Base-by-base conservation (phyloP, 2,888 invertebrate genomes). In the Coleophora deauratella region DNA sequence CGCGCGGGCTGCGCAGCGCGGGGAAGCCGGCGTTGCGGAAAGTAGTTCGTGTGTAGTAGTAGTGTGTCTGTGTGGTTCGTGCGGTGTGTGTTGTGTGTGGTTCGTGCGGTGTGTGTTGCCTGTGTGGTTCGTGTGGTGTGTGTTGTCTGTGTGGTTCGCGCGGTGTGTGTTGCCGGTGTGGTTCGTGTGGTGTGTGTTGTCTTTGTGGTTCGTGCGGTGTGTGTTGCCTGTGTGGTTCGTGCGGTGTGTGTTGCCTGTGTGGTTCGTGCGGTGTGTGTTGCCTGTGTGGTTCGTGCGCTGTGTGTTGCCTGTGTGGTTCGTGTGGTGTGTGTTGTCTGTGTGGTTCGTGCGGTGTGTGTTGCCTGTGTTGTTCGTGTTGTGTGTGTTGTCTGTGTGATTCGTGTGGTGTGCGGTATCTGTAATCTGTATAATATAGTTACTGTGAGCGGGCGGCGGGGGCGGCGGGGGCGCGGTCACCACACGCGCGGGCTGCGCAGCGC, bases 21-120 rank as follows among this genome's bases (percentile, higher is more conserved):
- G 80, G 68, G 80, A 93, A 93, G 37, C 91, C 91, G 0, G 88
- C 89, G 51, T 88, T 90, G 52, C 91, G 90, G n/a, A n/a, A n/a
- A n/a, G n/a, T n/a, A n/a, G n/a, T n/a, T n/a, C n/a, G n/a, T n/a
- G n/a, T n/a, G n/a, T n/a, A n/a, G n/a, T n/a, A n/a, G n/a, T n/a
- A n/a, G n/a, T n/a, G n/a, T n/a, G n/a, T n/a, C n/a, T n/a, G n/a
- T n/a, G n/a, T n/a, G n/a, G n/a, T n/a, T n/a, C n/a, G n/a, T n/a
- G n/a, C n/a, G n/a, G n/a, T n/a, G n/a, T n/a, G n/a, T n/a, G n/a
- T n/a, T n/a, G n/a, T n/a, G n/a, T n/a, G n/a, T n/a, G n/a, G n/a
- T n/a, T n/a, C n/a, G n/a, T n/a, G n/a, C 13, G 3, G 9, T 35
- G n/a, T 35, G 7, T 7, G 7, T 7, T 33, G n/a, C 4, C 11